Base-by-base conservation (phyloP, 2,797 vertebrate genomes). In the Erpetoichthys calabaricus region DNA sequence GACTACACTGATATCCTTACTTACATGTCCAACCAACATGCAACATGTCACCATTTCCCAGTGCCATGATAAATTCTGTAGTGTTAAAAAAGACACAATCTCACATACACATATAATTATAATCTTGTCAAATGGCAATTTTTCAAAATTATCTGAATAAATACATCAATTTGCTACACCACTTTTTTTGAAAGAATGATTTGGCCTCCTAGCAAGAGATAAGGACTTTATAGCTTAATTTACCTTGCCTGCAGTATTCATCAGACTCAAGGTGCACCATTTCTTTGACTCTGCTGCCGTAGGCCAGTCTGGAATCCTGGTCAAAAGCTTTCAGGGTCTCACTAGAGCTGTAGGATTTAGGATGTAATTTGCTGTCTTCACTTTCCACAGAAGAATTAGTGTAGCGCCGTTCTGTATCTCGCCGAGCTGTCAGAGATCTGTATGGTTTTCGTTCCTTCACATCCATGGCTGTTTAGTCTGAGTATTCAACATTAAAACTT, bases 251-350 rank as follows among this genome's bases (percentile, higher is more conserved):
- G 75, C 85, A 81, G 75, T 94, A 97, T 73, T 99, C 95, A 7
- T 98, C 94, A 0, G 87, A 86, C 69, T 99, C 94, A 55, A 94
- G 94, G 10, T 97, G 96, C 56, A 96, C 91, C 83, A 94, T 77
- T 55, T 99, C 96, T 74, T 96, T 94, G 63, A 91, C 89, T 0
- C 92, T 86, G 71, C 80, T 83, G 10, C 84, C 79, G 1, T 97
- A 98, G 46, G 86, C 85, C 70, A 97, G 73, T 65, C 94, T 85
- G 4, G 89, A 81, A 57, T 99, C 96, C 61, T 99, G 96, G 74
- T 99, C 94, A 3, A 94, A 99, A 70, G 95, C 96, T 74, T 99
- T 99, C 55, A 99, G 86, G 3, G 96, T 99, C 81, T 99, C 96
- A 0, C 94, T 99, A 78, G 95, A 98, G 81, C 96, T 98, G 81